These are phyloP conservation scores for cat (Felis catus) DNA, from an alignment of 2,113 vertebrate genomes.

Conservation along the genomic window F.catus_Fca126_mat1.0 CM031419.1:31586501-31587000, in stretches of 20 bases:
- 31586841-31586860: conserved; percentile 10
- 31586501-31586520: too few relatives aligned
- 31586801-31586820: not conserved
- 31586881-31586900: not conserved
- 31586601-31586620: conserved; percentile 12
- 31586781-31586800: not conserved
- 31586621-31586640: conserved; percentile 33
- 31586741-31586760: not conserved
- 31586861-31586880: conserved; percentile 11
- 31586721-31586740: conserved; percentile 15
- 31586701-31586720: conserved; percentile 57
- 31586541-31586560: too few relatives aligned
- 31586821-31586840: conserved; percentile 33
- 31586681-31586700: not conserved
- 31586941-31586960: not conserved
- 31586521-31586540: too few relatives aligned
- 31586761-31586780: conserved; percentile 2
- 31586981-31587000: conserved; percentile 46
- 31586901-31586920: conserved; percentile 37
- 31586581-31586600: conserved; percentile 42
- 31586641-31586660: conserved; percentile 48
- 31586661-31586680: conserved; percentile 8
- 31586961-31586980: conserved; percentile 57
- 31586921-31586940: conserved; percentile 37
- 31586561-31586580: not conserved